phyloP scores from a whole-genome alignment of 2,113 vertebrate genomes.

The Lontra canadensis region DNA sequence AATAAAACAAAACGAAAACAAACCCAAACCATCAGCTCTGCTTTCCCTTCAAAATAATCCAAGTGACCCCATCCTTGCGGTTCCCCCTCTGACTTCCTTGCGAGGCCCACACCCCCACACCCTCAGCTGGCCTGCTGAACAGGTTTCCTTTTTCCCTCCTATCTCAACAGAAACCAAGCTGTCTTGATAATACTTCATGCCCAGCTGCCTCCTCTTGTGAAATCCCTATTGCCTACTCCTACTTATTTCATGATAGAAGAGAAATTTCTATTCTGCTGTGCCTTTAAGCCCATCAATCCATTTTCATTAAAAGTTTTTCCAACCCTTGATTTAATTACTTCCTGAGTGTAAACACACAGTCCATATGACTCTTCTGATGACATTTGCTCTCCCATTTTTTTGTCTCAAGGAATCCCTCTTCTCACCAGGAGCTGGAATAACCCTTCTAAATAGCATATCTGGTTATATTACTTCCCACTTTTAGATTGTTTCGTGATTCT shows the following conservation, averaged over 20 bases:
- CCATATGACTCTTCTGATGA: not conserved
- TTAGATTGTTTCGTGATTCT: not conserved
- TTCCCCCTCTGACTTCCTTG: not conserved
- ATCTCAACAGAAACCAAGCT: not conserved
- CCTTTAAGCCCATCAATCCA: not conserved
- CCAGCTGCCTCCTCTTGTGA: not conserved
- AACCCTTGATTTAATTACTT: not conserved
- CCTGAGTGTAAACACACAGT: not conserved
- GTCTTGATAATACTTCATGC: not conserved
- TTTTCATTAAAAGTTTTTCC: not conserved
- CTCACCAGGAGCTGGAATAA: not conserved
- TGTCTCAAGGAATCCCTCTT: not conserved
- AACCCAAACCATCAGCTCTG: not conserved
- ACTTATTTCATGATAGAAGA: not conserved
- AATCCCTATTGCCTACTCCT: not conserved
- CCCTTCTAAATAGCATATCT: not conserved
- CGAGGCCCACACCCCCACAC: rapidly evolving
- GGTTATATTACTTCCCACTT: not conserved
- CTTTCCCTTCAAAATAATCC: not conserved
- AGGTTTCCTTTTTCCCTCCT: not conserved
- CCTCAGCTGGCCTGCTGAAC: not conserved
- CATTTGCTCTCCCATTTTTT: not conserved
- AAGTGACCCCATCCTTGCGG: not conserved
- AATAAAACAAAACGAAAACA: not conserved
- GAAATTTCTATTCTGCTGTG: not conserved